Base-by-base conservation (phyloP, 2,113 vertebrate species). In the Embiotoca jacksoni region DNA sequence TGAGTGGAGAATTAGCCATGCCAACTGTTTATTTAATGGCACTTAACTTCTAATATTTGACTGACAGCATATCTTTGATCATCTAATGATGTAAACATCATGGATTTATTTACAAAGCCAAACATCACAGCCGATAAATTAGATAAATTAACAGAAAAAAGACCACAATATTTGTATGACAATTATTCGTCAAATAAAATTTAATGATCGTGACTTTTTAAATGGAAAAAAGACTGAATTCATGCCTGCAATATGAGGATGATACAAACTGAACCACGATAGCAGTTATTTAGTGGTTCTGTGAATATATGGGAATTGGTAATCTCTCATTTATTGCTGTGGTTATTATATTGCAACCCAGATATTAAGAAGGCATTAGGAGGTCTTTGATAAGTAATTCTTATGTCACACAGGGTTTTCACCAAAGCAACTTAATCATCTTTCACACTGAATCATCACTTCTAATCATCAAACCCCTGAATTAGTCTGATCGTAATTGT, bases 391-490 rank as follows among this genome's bases (percentile, higher is more conserved):
- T 14, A 50, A 41, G 9, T 41, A 41, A 41, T 41, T 41, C 39
- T 5, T 7, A 41, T 7, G 41, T 44, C 41, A 55, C 11, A 55
- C 15, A 44, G 41, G 9, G 11, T 44, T 44, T 44, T 10, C 41
- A 44, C 7, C 9, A 44, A 7, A 44, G 41, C 9, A 44, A 44
- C 1, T 5, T 61, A 46, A 72, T 23, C 30, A 69, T 69, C 30
- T 33, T 14, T 44, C 37, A 7, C 3, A 49, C 3, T 49, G 4
- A 11, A 13, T 62, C 5, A 65, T 72, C 16, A 70, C 75, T 82
- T 53, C 36, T 39, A 76, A 72, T 82, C 44, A 85, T 87, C 80
- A 81, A 33, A 80, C 3, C n/a, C n/a, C 23, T 55, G 33, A 44
- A n/a, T 78, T 13, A 58, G 3, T 59, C 7, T 37, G 60, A 71